Evolutionary conservation across 92 coral and sea anemone genomes (phyloP), one percentile per base, ranked within the genome.

Genomic region (Palythoa grandis): DNA sequence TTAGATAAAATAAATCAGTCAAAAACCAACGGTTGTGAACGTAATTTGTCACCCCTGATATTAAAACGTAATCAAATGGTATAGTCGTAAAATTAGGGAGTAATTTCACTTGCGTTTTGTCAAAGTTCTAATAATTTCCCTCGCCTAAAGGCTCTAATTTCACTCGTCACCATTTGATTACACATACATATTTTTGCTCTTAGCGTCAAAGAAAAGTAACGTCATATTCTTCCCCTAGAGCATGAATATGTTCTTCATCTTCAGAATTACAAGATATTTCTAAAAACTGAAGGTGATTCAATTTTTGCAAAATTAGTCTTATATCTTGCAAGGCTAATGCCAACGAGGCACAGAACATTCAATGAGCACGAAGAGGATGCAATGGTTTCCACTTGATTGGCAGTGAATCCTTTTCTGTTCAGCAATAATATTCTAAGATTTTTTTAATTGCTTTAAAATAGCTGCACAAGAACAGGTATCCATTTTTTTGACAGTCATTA

Each of bases 201-300:
- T 52, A 87, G 86, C 5, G 86, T 69, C 89, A 87, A 13, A 78
- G 72, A 87, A 87, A 87, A 78, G 11, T 78, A 87, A 78, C 89
- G 84, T 68, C 89, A 86, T 86, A 86, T 78, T 86, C 89, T 86
- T 86, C 85, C 89, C 89, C 89, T 86, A 77, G 89, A 86, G 88
- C 88, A 86, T 75, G 3, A 54, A 86, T 86, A 77, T 86, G 43
- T 86, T 86, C 89, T 86, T 86, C 43, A 86, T 86, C 72, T 68
- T 86, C 89, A n/a, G 78, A 86, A 86, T 85, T 86, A 85, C 85
- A 86, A 74, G 53, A 86, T 74, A 86, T 86, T 86, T 86, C 88
- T 8, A 86, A 86, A 86, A 86, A 74, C 83, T 86, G 88, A 75
- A 86, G 88, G 88, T 76, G 23, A 15, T 86, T 86, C 88, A 86